Percentiles rank a stretch among this genome's conserved stretches.
phyloP scores from a whole-genome alignment of 2,113 vertebrate species.

The Gymnorhina tibicen region DNA sequence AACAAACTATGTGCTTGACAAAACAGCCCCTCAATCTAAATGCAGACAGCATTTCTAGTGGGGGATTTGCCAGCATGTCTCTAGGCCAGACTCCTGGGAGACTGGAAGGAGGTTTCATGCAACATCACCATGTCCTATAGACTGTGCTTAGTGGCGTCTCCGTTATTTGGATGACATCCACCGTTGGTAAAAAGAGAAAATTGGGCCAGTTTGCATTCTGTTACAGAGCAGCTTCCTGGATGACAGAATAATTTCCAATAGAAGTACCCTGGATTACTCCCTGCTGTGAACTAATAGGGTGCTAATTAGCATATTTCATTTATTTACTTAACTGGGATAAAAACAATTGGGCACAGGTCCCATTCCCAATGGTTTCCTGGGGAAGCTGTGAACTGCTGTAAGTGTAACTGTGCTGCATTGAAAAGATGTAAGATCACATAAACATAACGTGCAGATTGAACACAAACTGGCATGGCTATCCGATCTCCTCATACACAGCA shows the following conservation, averaged over 20 bases:
- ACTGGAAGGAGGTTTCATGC: conserved; percentile 4
- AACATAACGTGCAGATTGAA: background rate
- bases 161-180: conserved; percentile 60
- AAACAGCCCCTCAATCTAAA: conserved; percentile 2
- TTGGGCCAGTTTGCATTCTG: conserved; percentile 68
- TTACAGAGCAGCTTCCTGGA: conserved; percentile 75
- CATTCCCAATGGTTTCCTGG: conserved; percentile 74
- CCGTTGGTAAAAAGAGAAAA: conserved; percentile 55
- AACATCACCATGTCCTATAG: background rate
- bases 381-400: conserved; percentile 67
- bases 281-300: conserved; percentile 80
- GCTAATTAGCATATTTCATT: conserved; percentile 84
- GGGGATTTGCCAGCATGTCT: background rate
- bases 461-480: background rate
- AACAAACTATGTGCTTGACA: background rate
- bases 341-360: conserved; percentile 76
- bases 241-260: conserved; percentile 78
- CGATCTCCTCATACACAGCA: background rate
- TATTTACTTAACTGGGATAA: conserved; percentile 80
- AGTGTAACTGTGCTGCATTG: conserved; percentile 38
- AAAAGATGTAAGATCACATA: conserved; percentile 51
- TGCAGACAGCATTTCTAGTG: background rate
- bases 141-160: conserved; percentile 13
- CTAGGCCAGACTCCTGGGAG: background rate
- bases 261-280: conserved; percentile 78